A percentile compares a stretch with the other conserved stretches of the same genome.
These are phyloP conservation scores for Argya squamiceps DNA, from an alignment of 2,797 vertebrate genomes.

Conservation along the genomic window DNA sequence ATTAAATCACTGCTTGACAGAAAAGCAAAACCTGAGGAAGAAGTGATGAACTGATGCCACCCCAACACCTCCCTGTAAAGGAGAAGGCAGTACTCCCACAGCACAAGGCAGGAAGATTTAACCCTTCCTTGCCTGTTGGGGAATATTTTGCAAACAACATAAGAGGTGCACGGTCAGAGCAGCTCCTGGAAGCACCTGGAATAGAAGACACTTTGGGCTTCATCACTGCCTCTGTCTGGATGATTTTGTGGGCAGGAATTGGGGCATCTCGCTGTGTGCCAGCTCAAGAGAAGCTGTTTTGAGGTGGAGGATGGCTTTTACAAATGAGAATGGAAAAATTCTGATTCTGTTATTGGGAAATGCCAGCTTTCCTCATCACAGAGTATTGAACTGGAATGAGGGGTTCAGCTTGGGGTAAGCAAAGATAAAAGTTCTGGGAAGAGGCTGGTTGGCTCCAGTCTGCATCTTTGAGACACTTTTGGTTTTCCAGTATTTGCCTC, in stretches of 20 bases:
- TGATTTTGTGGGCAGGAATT: not conserved
- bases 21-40: not conserved
- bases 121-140: not conserved
- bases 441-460: not conserved
- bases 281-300: not conserved
- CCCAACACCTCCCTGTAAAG: not conserved
- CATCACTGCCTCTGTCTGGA: not conserved
- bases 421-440: not conserved
- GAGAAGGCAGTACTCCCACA: not conserved
- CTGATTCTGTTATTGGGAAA: not conserved
- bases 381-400: not conserved
- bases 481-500: not conserved
- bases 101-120: not conserved
- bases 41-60: not conserved
- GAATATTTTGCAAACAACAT: not conserved
- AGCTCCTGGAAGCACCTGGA: not conserved
- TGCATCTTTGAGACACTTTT: not conserved
- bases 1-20: not conserved
- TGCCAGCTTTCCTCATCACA: not conserved
- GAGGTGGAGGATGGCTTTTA: not conserved
- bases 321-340: not conserved
- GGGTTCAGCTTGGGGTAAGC: not conserved
- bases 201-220: not conserved
- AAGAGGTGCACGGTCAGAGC: not conserved
- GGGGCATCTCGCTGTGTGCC: not conserved